Base-by-base conservation (phyloP, 2,888 invertebrate genomes). In the Mythimna lalbum region DNA sequence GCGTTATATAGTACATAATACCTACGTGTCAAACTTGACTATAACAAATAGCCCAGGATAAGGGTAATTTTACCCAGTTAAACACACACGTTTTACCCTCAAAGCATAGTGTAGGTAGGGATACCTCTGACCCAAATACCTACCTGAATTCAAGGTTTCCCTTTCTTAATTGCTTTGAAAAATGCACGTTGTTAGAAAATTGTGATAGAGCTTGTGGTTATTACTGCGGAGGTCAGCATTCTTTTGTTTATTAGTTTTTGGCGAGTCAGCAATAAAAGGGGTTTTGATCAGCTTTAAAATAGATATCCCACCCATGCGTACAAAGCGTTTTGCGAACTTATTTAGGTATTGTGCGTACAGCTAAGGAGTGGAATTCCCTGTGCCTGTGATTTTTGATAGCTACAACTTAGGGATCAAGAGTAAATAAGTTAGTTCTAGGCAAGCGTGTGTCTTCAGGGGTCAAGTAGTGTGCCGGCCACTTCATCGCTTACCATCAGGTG, bases 71-170 rank as follows among this genome's bases (percentile, higher is more conserved):
- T 57, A 67, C 63, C 69, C 66, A 76, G 69, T 78, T 77, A 73
- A 66, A 73, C 70, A 39, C 63, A 73, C 68, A 72, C 76, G 75
- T 78, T 75, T 71, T 49, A 62, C 43, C 36, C n/a, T 23, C 21
- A 39, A 63, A 67, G 67, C 33, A 61, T 63, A 39, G 36, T 60
- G 69, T 57, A 61, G 50, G n/a, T 52, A 9, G 27, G 47, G 61
- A 65, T 63, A 65, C 66, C 64, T 50, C 61, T 27, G 79, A 83
- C 86, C 83, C 76, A 82, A 79, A 86, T 86, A 82, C 74, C 74
- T 86, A 82, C 74, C 74, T 74, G 68, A 73, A 80, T 82, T 73
- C 79, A 80, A 84, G 75, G 69, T 80, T 75, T 75, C 47, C 63
- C 55, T 68, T 68, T 72, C 76, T 71, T 80, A 76, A 85, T 83